Evolutionary conservation across 2,797 vertebrate species (phyloP).

Genomic region (Lithobates pipiens): DNA sequence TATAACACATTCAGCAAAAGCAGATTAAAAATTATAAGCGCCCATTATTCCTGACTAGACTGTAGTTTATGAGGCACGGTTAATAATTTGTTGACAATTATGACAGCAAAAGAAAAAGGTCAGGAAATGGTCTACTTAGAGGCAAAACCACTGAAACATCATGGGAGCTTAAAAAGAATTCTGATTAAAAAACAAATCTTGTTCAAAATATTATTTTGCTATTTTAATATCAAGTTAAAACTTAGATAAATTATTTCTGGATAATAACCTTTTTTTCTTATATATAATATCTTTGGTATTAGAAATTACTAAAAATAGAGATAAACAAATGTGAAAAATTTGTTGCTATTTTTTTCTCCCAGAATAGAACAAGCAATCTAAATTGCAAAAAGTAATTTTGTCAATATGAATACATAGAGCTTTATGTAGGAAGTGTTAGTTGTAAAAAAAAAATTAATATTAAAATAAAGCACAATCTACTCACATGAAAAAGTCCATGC

Average conservation of each 20-base stretch:
- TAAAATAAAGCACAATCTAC: no score
- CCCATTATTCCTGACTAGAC: conserved; percentile 32
- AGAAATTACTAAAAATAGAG: background rate
- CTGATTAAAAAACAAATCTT: background rate
- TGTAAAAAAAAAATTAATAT: no score
- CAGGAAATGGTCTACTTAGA: background rate
- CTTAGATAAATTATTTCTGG: background rate
- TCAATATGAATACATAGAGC: background rate
- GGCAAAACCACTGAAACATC: background rate
- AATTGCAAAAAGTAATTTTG: background rate
- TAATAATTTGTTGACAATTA: conserved; percentile 45
- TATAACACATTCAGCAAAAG: conserved; percentile 25
- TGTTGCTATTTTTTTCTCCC: background rate
- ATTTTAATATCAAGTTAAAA: background rate
- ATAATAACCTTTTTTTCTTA: background rate
- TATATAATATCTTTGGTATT: background rate
- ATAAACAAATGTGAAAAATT: background rate
- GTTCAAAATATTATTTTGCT: background rate
- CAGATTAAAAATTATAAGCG: conserved; percentile 40
- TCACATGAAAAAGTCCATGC: no score
- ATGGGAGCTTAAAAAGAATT: background rate
- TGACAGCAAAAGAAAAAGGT: background rate
- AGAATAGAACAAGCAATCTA: background rate
- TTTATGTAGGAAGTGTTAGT: no score
- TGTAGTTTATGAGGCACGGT: conserved; percentile 38